phyloP scores from a whole-genome alignment of 2,797 vertebrate species.

The Spinibarbus caldwelli region DNA sequence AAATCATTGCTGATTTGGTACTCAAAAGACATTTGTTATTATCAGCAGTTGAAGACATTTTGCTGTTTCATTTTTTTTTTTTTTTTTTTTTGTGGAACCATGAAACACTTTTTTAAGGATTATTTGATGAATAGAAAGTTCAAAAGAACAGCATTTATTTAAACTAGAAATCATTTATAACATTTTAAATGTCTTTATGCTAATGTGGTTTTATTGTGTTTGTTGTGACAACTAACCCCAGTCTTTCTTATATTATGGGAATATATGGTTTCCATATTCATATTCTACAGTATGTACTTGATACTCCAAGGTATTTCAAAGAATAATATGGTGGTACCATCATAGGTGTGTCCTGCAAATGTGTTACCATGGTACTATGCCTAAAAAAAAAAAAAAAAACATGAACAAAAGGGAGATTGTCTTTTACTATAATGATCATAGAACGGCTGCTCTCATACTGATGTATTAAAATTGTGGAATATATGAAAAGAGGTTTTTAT shows the following conservation, averaged over 20 bases:
- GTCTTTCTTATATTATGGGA: not conserved
- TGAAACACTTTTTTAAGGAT: not conserved
- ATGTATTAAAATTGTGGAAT: slow-evolving; percentile 4
- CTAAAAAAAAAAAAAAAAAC: not conserved
- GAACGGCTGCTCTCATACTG: not conserved
- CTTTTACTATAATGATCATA: not conserved
- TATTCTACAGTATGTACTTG: not conserved
- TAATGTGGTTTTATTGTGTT: not conserved
- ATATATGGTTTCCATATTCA: not conserved
- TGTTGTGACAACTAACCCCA: not conserved
- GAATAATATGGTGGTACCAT: not conserved
- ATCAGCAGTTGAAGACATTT: not conserved
- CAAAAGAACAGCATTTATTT: not conserved
- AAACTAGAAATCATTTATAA: not conserved
- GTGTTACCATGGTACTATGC: not conserved
- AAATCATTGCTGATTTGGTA: no score
- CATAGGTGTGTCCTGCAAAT: not conserved
- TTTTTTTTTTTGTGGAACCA: not conserved
- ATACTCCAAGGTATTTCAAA: not conserved
- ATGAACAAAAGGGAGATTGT: not conserved
- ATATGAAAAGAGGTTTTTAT: slow-evolving; percentile 14
- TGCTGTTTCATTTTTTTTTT: no score
- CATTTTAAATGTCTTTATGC: not conserved
- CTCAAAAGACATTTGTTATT: not conserved
- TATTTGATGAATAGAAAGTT: not conserved